Evolutionary conservation across 2,113 vertebrate species (phyloP).

Genomic region (Elgaria multicarinata): DNA sequence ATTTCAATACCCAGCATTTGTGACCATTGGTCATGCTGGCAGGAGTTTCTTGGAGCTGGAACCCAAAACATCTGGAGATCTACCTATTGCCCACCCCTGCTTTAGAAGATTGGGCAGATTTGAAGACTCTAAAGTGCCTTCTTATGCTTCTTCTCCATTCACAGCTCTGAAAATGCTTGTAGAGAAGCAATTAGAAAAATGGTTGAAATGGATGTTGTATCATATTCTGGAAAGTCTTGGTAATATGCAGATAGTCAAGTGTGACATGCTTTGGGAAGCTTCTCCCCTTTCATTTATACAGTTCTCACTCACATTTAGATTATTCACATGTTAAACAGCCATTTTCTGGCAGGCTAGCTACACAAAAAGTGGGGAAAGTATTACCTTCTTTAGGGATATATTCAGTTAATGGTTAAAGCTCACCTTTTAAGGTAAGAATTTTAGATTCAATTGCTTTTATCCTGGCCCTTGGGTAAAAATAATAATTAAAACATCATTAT

Average conservation of each 20-base stretch:
- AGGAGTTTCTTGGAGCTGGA: too few species aligned
- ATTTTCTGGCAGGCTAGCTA: not conserved
- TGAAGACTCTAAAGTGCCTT: not conserved
- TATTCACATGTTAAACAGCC: not conserved
- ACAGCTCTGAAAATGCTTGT: constrained; percentile 9
- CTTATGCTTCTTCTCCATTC: not conserved
- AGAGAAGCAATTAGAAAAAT: not conserved
- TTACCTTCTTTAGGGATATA: not conserved
- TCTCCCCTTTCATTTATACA: not conserved
- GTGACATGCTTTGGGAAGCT: not conserved
- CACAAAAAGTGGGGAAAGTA: not conserved
- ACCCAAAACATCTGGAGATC: not conserved
- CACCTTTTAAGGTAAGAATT: not conserved
- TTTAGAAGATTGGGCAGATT: not conserved
- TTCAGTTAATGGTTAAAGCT: not conserved
- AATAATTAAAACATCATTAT: not conserved
- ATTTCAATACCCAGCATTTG: too few species aligned
- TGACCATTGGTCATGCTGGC: too few species aligned
- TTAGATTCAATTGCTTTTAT: not conserved
- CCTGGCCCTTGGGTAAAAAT: not conserved
- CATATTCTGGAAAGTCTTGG: not conserved
- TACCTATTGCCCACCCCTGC: too few species aligned
- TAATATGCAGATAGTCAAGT: not conserved
- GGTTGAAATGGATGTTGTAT: not conserved
- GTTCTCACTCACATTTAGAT: not conserved